phyloP scores from a whole-genome alignment of 2,797 vertebrate species.

The Mionectes olivaceus region DNA sequence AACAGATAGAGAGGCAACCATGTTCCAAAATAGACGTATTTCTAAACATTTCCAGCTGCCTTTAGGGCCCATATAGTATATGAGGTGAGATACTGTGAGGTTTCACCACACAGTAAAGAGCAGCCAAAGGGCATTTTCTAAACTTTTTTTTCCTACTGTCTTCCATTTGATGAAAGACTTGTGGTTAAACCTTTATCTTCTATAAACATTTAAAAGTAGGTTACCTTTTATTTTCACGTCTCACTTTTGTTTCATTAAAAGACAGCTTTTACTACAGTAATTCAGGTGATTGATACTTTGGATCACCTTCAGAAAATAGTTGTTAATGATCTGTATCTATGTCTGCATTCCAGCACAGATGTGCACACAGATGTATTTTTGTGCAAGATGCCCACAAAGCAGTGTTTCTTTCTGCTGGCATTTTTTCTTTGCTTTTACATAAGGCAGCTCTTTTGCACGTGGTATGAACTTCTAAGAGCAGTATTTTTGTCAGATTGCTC shows the following conservation, averaged over 20 bases:
- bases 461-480: not conserved
- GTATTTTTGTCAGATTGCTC: not conserved
- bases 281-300: constrained; percentile 77
- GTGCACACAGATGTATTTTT: constrained; percentile 35
- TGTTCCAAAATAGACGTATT: constrained; percentile 62
- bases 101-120: constrained; percentile 76
- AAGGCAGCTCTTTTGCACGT: not conserved
- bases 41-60: constrained; percentile 81
- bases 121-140: constrained; percentile 77
- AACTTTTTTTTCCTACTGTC: constrained; percentile 74
- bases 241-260: constrained; percentile 77
- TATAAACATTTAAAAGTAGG: constrained; percentile 78
- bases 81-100: constrained; percentile 79
- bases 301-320: constrained; percentile 77
- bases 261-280: constrained; percentile 71
- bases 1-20: constrained; percentile 56
- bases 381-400: constrained; percentile 44
- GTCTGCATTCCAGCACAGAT: constrained; percentile 53
- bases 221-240: constrained; percentile 80
- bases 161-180: constrained; percentile 81
- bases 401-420: not conserved
- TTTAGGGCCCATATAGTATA: constrained; percentile 67
- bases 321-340: constrained; percentile 70
- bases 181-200: constrained; percentile 81
- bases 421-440: constrained; percentile 16